Base-by-base conservation (phyloP, 2,888 invertebrate species). In the Caenorhabditis plicata region DNA sequence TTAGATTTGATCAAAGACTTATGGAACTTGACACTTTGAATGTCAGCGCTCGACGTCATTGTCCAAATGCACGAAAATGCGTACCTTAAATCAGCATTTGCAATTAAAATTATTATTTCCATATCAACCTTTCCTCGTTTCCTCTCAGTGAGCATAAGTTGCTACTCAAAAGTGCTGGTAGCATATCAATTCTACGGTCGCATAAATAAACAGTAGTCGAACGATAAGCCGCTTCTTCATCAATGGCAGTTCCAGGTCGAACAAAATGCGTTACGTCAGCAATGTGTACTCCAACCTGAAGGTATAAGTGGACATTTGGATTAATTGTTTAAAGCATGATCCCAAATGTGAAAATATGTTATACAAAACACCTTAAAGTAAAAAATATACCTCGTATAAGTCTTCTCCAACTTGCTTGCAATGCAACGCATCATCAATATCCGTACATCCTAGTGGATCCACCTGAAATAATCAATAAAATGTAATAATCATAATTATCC, bases 241-340 rank as follows among this genome's bases (percentile, higher is more conserved):
- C 96, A 44, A 98, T 81, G 0, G 95, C 90, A 27, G 90, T 75
- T 3, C 61, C 69, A 0, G 95, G 94, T 36, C 92, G 85, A 56
- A 98, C 92, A 79, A 96, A 98, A 84, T 98, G 90, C 1, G 93
- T 91, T 7, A 98, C 98, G 84, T 98, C 98, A 5, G 98, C 98
- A 61, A 98, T 98, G 80, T 98, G 98, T 0, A 98, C 88, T 82
- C 72, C 72, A 9, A 70, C 57, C 67, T 67, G 41, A 17, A 33
- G 33, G 11, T 36, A 9, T n/a, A 4, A 42, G 11, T 22, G 41
- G 20, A 25, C 4, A 38, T 19, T 4, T 38, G 15, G 15, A 27
- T 17, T 3, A 36, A 15, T 25, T 36, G 13, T 20, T 17, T 39
- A 13, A 5, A 20, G 7, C 22, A 38, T 17, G 22, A 3, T 17